Evolutionary conservation across 2,113 vertebrate genomes (phyloP).

Genomic region (Felis chaus): DNA sequence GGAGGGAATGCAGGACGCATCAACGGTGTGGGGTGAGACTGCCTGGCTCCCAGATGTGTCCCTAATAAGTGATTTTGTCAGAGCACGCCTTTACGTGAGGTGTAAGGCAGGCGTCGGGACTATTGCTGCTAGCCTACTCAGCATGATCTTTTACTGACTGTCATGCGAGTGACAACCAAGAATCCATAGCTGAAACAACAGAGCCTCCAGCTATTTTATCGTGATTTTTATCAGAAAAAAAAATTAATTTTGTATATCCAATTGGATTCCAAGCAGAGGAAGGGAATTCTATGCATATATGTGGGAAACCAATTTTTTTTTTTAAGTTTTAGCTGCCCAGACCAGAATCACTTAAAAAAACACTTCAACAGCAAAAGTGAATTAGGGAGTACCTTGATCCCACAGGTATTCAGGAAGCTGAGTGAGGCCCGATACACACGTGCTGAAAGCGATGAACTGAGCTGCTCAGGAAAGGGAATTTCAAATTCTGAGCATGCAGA

Average conservation of each 20-base stretch:
- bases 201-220: not conserved
- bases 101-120: slow-evolving; percentile 38
- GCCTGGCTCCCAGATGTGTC: not conserved
- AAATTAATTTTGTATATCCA: slow-evolving; percentile 4
- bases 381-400: not conserved
- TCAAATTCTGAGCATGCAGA: not conserved
- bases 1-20: slow-evolving; percentile 58
- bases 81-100: slow-evolving; percentile 34
- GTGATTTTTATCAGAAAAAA: slow-evolving; percentile 31
- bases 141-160: not conserved
- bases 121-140: not conserved
- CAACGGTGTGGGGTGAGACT: slow-evolving; percentile 65
- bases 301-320: not conserved
- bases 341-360: slow-evolving; percentile 8
- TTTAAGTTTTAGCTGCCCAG: not conserved
- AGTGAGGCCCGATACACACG: not conserved
- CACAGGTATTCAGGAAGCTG: not conserved
- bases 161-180: slow-evolving; percentile 36
- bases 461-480: not conserved
- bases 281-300: not conserved
- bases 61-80: slow-evolving; percentile 71
- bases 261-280: not conserved
- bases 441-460: not conserved
- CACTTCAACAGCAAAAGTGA: not conserved
- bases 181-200: slow-evolving; percentile 21